Conservation (phyloP, 2,113 vertebrate species). For the Rostratula benghalensis region DNA sequence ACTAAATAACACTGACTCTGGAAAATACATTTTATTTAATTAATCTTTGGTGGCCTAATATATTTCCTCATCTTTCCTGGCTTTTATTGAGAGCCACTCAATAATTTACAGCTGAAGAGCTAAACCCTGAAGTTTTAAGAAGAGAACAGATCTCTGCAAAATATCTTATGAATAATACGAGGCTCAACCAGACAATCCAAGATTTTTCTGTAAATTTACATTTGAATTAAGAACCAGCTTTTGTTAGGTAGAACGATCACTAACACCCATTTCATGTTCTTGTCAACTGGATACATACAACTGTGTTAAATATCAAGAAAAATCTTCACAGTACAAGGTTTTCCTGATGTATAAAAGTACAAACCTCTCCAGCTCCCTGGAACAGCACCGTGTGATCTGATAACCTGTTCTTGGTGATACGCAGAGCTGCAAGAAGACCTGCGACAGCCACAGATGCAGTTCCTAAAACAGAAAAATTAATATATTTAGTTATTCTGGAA, state of each 20-base stretch:
- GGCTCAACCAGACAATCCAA: background rate
- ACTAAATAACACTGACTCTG: background rate
- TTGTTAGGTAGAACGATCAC: too few relatives aligned
- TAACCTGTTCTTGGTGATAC: constrained; percentile 91
- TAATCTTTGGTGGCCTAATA: background rate
- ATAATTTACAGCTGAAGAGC: background rate
- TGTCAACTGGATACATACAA: background rate
- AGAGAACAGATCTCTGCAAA: background rate
- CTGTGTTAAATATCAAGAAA: background rate
- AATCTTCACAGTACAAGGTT: background rate
- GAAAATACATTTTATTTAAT: background rate
- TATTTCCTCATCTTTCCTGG: background rate
- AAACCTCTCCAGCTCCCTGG: constrained; percentile 96
- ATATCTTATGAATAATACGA: accelerated
- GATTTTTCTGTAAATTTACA: background rate
- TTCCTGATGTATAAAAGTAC: background rate
- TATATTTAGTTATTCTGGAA: background rate
- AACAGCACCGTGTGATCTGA: constrained; percentile 91
- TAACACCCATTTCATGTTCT: background rate
- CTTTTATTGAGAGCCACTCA: background rate
- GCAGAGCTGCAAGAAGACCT: constrained; percentile 90
- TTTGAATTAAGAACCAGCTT: background rate
- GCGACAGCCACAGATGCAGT: constrained; percentile 96
- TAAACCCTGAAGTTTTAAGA: background rate
- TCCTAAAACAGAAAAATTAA: constrained; percentile 73